Percentiles rank a stretch among this genome's conserved stretches.
Conservation (phyloP, 2,113 vertebrate species). For the Bostrychus sinensis region DNA sequence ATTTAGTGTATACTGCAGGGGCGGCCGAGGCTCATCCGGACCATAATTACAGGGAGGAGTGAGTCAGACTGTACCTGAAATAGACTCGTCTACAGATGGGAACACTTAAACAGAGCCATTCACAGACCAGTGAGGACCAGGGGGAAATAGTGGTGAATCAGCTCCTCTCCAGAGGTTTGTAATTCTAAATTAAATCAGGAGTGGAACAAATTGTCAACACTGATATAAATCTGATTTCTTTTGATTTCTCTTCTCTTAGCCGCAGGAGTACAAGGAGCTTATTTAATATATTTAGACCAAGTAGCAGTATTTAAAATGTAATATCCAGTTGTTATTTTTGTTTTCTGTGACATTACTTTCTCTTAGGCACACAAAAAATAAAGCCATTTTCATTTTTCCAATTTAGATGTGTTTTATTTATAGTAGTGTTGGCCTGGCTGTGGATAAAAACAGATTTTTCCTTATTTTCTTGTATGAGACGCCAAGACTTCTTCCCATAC, state of each 20-base stretch:
- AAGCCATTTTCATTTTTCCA: too few relatives aligned
- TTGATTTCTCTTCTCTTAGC: neutral
- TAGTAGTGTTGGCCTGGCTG: too few relatives aligned
- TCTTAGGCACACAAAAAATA: too few relatives aligned
- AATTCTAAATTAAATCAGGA: neutral
- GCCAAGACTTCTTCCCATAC: too few relatives aligned
- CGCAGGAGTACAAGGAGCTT: neutral
- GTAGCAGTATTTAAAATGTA: too few relatives aligned
- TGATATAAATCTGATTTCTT: neutral
- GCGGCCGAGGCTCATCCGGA: constrained; percentile 17
- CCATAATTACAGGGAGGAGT: constrained; percentile 64
- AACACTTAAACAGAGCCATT: constrained; percentile 18
- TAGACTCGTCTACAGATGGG: constrained; percentile 51
- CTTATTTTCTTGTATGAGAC: too few relatives aligned
- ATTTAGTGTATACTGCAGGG: constrained; percentile 38
- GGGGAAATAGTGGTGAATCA: constrained; percentile 3
- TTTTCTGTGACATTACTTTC: too few relatives aligned
- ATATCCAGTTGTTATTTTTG: too few relatives aligned
- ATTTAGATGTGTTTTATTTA: too few relatives aligned
- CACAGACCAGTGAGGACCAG: constrained; percentile 13
- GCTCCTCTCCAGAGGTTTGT: neutral
- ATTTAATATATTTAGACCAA: neutral
- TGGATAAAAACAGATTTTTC: too few relatives aligned
- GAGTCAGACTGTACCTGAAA: constrained; percentile 68
- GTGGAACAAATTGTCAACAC: constrained; percentile 9